phyloP scores from a whole-genome alignment of 2,113 vertebrate species.

The Crypturellus undulatus region DNA sequence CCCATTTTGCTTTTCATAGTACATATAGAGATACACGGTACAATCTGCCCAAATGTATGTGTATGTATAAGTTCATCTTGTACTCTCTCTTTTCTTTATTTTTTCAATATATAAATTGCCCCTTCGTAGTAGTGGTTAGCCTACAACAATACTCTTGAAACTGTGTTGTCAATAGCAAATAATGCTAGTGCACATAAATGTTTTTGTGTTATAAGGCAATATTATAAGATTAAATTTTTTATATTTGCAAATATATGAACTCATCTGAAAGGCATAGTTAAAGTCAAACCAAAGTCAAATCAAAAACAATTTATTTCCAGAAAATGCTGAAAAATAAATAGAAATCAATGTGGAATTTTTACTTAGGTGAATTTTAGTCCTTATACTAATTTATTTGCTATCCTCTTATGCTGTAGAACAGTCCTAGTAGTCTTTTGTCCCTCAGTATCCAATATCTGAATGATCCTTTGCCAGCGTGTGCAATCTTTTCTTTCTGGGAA shows the following conservation, averaged over 20 bases:
- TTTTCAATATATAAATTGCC: neutral
- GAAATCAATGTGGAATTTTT: neutral
- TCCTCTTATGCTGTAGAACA: neutral
- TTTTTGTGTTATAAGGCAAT: neutral
- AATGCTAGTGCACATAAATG: neutral
- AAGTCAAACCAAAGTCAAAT: neutral
- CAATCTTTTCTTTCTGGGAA: neutral
- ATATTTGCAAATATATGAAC: neutral
- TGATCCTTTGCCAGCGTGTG: neutral
- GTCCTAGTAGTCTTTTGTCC: neutral
- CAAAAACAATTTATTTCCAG: neutral
- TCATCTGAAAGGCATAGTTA: neutral
- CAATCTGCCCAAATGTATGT: neutral
- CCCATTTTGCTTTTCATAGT: neutral
- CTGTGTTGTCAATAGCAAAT: neutral
- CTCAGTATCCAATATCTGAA: neutral
- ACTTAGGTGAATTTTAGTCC: neutral
- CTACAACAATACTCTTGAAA: neutral
- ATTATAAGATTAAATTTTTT: neutral
- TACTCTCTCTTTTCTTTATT: neutral
- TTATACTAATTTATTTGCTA: neutral
- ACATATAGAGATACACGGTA: neutral
- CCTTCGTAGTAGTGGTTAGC: neutral
- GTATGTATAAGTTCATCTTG: neutral
- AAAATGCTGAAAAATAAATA: neutral